phyloP scores from a whole-genome alignment of 37 sponge, comb jelly and placozoan genomes.

The Cliona cf. orientalis region DNA sequence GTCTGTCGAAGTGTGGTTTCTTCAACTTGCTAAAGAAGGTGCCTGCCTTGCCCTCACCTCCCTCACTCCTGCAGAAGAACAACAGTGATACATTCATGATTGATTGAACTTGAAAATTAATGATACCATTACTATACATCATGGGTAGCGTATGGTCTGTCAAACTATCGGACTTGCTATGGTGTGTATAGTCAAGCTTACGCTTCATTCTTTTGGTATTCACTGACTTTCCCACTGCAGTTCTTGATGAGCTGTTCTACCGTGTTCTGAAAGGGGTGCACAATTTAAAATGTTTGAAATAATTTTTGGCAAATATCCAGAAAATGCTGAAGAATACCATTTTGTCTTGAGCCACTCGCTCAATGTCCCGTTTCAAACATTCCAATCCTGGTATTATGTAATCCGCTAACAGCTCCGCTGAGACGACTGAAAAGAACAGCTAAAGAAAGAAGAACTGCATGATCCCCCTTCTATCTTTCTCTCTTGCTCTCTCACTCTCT shows the following conservation, averaged over 20 bases:
- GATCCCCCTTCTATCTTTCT: neutral
- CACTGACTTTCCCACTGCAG: conserved; percentile 22
- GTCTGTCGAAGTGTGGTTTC: conserved; percentile 24
- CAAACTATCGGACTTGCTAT: no score
- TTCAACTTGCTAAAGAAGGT: conserved; percentile 43
- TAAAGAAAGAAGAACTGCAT: neutral
- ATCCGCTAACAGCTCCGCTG: conserved; percentile 41
- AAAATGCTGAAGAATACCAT: conserved; percentile 28
- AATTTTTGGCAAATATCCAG: neutral
- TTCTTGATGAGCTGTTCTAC: conserved; percentile 16
- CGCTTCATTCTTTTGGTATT: conserved; percentile 31
- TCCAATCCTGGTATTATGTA: conserved; percentile 66
- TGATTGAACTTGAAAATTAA: neutral
- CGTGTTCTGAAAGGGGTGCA: neutral
- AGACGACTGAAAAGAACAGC: conserved; percentile 44
- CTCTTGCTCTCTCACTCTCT: no score
- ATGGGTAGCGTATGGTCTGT: no score
- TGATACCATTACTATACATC: neutral
- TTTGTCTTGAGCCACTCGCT: conserved; percentile 31
- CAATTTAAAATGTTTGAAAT: neutral
- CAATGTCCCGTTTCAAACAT: conserved; percentile 34
- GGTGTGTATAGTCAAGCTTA: neutral
- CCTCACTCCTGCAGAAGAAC: neutral
- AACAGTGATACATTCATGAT: neutral
- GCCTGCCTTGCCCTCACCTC: conserved; percentile 14